Base-by-base conservation (phyloP, 2,888 invertebrate species). In the Cryptocephalus primarius region DNA sequence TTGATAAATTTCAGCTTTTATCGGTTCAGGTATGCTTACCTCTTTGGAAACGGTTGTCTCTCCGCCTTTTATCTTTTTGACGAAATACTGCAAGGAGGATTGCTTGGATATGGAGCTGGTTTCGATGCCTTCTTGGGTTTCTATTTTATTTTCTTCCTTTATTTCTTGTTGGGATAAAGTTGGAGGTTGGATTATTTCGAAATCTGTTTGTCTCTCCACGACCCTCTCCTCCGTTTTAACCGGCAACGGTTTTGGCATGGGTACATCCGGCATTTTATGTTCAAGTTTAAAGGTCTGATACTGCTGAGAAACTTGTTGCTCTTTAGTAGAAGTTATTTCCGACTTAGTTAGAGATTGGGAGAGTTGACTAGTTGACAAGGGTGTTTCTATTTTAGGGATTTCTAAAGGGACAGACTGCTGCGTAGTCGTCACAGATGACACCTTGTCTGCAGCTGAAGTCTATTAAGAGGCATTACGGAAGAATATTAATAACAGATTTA, bases 61-160 rank as follows among this genome's bases (percentile, higher is more conserved):
- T 33, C 60, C 64, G 51, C 74, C 74, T 56, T 76, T 76, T 39
- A 82, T 77, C 63, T 81, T 77, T 11, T 76, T 77, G 48, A 81
- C 80, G 58, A 83, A 83, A 62, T 78, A 83, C 57, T 79, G 80
- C 41, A 81, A 69, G 1, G 83, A 82, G 45, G 79, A 78, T 52
- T 80, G 75, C 55, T 78, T 82, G 8, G 79, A 75, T 50, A 82
- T 80, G 8, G 77, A 78, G 34, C 72, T 72, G 0, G 75, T 76
- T 62, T 81, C 78, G 47, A 78, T 70, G 9, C 67, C 67, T 44
- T 66, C 63, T 45, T 61, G 59, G 22, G 50, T 55, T 45, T 60
- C 54, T 6, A 55, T 44, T 48, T 55, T 57, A 42, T 58, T 59
- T 45, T 63, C 60, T 51, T 61, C 56, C 8, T 51, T 42, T 22